phyloP scores from a whole-genome alignment of 2,797 vertebrate species.

The Eospalax fontanierii region DNA sequence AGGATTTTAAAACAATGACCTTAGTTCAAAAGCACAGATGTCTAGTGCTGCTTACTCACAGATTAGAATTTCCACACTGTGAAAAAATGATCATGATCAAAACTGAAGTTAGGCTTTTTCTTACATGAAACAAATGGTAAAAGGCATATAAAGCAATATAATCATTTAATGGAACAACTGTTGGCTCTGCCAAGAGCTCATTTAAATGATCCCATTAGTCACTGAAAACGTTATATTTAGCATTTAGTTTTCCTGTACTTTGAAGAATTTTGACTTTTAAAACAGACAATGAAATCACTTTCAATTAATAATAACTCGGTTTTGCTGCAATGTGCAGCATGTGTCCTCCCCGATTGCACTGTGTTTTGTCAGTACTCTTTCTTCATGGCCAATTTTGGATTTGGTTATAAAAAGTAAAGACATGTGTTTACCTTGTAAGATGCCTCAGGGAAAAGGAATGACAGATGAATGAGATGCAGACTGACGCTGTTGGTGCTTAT shows the following conservation, averaged over 20 bases:
- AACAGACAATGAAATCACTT: constrained; percentile 65
- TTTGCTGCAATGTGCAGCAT: neutral
- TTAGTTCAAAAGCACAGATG: constrained; percentile 1
- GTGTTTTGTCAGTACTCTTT: constrained; percentile 65
- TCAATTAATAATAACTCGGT: constrained; percentile 72
- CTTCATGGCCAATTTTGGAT: constrained; percentile 63
- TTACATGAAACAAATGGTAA: constrained; percentile 52
- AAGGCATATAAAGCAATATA: constrained; percentile 61
- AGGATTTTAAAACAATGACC: neutral
- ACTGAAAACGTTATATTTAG: constrained; percentile 60
- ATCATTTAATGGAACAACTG: constrained; percentile 69
- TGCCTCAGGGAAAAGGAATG: constrained; percentile 50
- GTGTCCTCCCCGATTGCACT: constrained; percentile 3
- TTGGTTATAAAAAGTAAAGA: constrained; percentile 69
- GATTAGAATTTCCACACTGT: constrained; percentile 19
- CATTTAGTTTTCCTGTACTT: constrained; percentile 70
- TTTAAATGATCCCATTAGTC: constrained; percentile 66
- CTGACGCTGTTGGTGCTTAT: constrained; percentile 17
- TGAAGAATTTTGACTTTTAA: constrained; percentile 68
- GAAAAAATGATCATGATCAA: neutral
- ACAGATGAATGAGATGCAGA: constrained; percentile 45
- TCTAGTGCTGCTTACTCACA: constrained; percentile 11
- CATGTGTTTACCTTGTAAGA: constrained; percentile 67
- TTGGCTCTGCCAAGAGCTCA: constrained; percentile 66
- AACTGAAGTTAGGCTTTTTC: constrained; percentile 31